These are phyloP conservation scores for Macrotis lagotis DNA, from an alignment of 2,113 vertebrate species.

Conservation along the genomic window DNA sequence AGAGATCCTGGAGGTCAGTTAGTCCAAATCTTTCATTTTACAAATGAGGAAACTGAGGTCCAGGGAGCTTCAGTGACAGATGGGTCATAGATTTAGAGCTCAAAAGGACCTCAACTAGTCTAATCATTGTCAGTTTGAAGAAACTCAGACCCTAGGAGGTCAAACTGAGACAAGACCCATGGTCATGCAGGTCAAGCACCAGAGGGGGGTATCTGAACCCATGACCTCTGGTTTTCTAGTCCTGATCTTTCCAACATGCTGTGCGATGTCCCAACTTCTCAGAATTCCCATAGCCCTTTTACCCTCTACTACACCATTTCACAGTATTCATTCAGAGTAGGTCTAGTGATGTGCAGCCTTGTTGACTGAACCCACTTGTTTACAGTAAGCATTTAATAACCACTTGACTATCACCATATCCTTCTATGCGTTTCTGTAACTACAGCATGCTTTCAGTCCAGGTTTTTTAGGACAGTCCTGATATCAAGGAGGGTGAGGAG, in stretches of 20 bases:
- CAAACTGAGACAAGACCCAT: not conserved
- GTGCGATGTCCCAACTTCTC: not conserved
- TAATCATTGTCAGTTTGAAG: not conserved
- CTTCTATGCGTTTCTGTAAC: not conserved
- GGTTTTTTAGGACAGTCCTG: not conserved
- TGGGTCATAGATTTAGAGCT: not conserved
- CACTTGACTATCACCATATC: not conserved
- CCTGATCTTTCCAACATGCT: not conserved
- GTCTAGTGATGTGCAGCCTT: not conserved
- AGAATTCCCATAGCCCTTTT: not conserved
- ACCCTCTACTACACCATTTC: too few species aligned
- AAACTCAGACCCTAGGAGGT: not conserved
- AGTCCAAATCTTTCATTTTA: too few species aligned
- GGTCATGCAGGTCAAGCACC: not conserved
- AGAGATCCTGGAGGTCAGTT: too few species aligned
- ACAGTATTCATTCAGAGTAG: not conserved
- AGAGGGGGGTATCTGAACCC: too few species aligned
- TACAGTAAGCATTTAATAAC: not conserved
- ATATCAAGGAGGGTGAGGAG: not conserved
- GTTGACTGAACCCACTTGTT: not conserved
- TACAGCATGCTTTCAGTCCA: not conserved
- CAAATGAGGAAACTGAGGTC: too few species aligned
- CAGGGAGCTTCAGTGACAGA: too few species aligned
- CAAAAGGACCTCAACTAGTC: not conserved
- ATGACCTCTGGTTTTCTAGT: not conserved